Base-by-base conservation (phyloP, 2,113 vertebrate species). In the Bungarus multicinctus region DNA sequence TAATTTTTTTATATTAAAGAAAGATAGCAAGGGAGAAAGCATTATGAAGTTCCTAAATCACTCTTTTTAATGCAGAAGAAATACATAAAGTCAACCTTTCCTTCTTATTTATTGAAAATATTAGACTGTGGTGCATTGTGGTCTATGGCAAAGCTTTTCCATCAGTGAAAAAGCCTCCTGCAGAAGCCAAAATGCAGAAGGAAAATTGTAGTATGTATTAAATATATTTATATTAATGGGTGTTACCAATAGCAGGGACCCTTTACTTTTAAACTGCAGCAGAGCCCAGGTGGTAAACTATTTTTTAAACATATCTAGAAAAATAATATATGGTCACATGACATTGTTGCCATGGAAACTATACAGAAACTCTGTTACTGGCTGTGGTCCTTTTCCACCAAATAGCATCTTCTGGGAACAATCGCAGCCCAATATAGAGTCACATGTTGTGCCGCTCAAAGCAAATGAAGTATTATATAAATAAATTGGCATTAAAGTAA, bases 51-150 rank as follows among this genome's bases (percentile, higher is more conserved):
- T 22, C 85, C 18, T 3, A 55, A 47, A 27, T 0, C 2, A n/a
- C 58, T 53, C 57, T 57, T 55, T 27, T 53, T 12, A 27, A 81
- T 0, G 0, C 0, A 30, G 12, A 1, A 0, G 2, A 85, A 12
- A 81, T 1, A 14, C 0, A 4, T 0, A 20, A 52, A n/a, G 3
- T 1, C 45, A 90, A 45, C 0, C 39, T 16, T 47, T 30, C 50
- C 23, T 94, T 69, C 52, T 4, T 10, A 57, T 3, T 43, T 1
- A 0, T 20, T 3, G 58, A 69, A 64, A 88, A 88, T 23, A 34
- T 64, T 58, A 47, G 25, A 27, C 23, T 58, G 20, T 58, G 39
- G 23, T 25, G 4, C 25, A 43, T 16, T 87, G 25, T n/a, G 54
- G 34, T 57, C 12, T n/a, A 12, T 74, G 64, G 11, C 30, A 74